These are phyloP conservation scores for Mallotus villosus DNA, from an alignment of 2,797 vertebrate species.

Conservation along the genomic window DNA sequence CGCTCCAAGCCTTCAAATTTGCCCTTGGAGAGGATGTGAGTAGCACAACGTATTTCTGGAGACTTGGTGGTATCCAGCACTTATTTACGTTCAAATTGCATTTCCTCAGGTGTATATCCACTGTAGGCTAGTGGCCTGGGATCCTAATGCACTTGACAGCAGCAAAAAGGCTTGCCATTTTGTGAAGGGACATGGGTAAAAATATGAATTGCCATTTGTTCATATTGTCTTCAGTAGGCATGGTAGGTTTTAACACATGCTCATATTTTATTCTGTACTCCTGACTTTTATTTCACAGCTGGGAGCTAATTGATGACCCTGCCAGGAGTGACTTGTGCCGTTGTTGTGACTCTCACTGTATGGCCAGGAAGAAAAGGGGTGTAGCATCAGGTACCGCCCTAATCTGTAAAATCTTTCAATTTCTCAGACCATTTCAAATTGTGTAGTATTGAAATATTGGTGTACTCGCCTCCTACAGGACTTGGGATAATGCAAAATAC, in stretches of 20 bases:
- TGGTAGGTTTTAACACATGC: background rate
- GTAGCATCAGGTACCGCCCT: constrained; percentile 41
- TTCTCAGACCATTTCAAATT: background rate
- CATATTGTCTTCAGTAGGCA: background rate
- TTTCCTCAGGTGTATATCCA: constrained; percentile 77
- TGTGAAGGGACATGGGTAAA: constrained; percentile 55
- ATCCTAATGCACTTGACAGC: constrained; percentile 46
- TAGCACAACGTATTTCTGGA: background rate
- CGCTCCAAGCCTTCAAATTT: constrained; percentile 76
- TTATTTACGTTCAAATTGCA: background rate
- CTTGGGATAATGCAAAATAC: constrained; percentile 36
- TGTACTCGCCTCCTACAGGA: constrained; percentile 24
- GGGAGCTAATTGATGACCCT: constrained; percentile 70
- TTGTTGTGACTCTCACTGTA: constrained; percentile 73
- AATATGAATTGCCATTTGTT: background rate
- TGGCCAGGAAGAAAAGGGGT: constrained; percentile 52
- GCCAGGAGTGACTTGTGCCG: constrained; percentile 50
- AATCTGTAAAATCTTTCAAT: background rate
- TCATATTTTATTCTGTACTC: background rate
- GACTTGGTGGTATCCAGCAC: background rate
- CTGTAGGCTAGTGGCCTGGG: constrained; percentile 75
- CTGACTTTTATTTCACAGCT: constrained; percentile 47
- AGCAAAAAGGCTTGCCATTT: constrained; percentile 79
- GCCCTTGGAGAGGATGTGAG: constrained; percentile 56
- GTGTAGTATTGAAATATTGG: background rate